These are phyloP conservation scores for Harpagifer antarcticus DNA, from an alignment of 2,797 vertebrate genomes.

Conservation along the genomic window DNA sequence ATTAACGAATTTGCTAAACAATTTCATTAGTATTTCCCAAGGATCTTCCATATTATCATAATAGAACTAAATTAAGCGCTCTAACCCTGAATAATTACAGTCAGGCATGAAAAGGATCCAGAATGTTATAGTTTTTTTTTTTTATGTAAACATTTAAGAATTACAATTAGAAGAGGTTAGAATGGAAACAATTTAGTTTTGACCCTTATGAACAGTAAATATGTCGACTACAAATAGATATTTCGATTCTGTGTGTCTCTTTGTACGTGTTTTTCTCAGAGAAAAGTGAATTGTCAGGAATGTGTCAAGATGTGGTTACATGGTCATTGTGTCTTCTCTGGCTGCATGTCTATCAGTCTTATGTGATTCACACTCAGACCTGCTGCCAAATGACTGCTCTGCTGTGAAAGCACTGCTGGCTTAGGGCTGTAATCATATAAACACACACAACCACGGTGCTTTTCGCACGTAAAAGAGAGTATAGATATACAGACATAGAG, in stretches of 20 bases:
- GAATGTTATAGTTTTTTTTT: not conserved
- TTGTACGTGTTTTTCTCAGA: constrained; percentile 18
- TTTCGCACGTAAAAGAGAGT: constrained; percentile 22
- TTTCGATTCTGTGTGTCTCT: not conserved
- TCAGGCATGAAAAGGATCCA: not conserved
- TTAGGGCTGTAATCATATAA: constrained; percentile 46
- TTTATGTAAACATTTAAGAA: too few relatives aligned
- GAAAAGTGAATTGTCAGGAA: constrained; percentile 66
- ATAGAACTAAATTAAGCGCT: not conserved
- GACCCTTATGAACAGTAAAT: not conserved
- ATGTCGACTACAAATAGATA: not conserved
- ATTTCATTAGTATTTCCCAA: not conserved
- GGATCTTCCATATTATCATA: not conserved
- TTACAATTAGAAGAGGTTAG: not conserved
- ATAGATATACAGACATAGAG: constrained; percentile 11
- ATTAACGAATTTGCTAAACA: not conserved
- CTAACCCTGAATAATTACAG: not conserved
- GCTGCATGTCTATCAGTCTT: constrained; percentile 66
- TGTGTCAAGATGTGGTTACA: constrained; percentile 62
- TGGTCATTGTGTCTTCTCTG: constrained; percentile 63
- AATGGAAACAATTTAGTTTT: not conserved
- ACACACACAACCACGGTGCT: constrained; percentile 1
- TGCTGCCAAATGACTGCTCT: constrained; percentile 74
- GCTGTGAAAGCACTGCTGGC: constrained; percentile 51
- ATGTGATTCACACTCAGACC: constrained; percentile 71